Evolutionary conservation across 2,888 invertebrate species (phyloP), one percentile per base, ranked within the genome.

Genomic region (Drosophila suboccidentalis): DNA sequence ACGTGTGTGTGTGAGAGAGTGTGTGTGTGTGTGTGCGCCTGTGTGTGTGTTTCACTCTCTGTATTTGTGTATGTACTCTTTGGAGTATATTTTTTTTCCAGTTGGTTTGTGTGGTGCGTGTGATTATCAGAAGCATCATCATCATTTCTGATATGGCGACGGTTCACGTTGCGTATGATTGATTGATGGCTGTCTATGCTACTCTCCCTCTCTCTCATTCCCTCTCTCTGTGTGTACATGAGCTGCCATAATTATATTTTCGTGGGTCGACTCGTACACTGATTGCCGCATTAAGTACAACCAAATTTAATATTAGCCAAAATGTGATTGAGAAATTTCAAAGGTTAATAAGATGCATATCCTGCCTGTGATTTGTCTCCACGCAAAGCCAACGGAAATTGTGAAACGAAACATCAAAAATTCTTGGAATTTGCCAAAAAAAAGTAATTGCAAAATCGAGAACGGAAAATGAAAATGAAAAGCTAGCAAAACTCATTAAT

Each of bases 101-200:
- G 32, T 54, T 36, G 58, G 58, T 55, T 53, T 50, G 39, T 71
- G 49, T 61, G 86, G 58, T 55, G 57, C 57, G 39, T 72, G 50
- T 59, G 86, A 76, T 81, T 84, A 78, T 87, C 71, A 49, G 73
- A 55, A 51, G 61, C 80, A 66, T 62, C 51, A 64, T 77, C 84
- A 70, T 29, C 63, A 63, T 71, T 75, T 80, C 51, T 75, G 66
- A 61, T 72, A 72, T 65, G 69, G 69, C 65, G 32, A 59, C 67
- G 82, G 68, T 71, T 58, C 64, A 71, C 83, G 60, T 67, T 62
- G 85, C 86, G 82, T 85, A 85, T 85, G 84, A 85, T 85, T 89
- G 89, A 84, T 83, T 87, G 81, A 71, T 82, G 80, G 32, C 65
- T 63, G 75, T 70, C 55, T 55, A 61, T 66, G 43, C 5, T 11